A percentile compares a stretch with the other conserved stretches of the same genome.
These are phyloP conservation scores for Apodemus agrarius DNA, from an alignment of 2,797 vertebrate genomes.

Conservation along the genomic window DNA sequence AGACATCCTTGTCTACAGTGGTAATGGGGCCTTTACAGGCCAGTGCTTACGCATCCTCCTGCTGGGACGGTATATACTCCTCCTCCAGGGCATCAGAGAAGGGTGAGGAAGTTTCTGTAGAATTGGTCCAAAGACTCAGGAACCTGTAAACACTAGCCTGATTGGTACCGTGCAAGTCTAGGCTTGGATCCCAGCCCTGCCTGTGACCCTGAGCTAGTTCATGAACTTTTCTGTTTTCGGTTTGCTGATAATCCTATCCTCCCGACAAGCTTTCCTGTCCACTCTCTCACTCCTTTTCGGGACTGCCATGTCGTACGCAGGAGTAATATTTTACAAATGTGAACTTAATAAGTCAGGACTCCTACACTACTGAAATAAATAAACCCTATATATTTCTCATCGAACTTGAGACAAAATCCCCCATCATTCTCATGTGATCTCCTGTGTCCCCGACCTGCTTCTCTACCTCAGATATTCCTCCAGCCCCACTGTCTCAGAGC, in stretches of 20 bases:
- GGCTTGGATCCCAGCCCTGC: background rate
- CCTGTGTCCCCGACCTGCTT: fast-evolving
- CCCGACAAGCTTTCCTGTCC: background rate
- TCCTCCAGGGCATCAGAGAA: background rate
- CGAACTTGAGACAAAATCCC: background rate
- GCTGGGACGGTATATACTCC: background rate
- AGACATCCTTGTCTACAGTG: background rate
- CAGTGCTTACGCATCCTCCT: background rate
- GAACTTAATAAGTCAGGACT: background rate
- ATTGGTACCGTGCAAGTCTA: background rate
- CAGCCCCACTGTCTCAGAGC: background rate
- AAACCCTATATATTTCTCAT: background rate
- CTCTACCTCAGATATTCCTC: no score
- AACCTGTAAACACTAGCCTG: background rate
- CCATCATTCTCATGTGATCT: background rate
- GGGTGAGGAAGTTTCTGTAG: background rate
- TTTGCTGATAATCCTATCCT: background rate
- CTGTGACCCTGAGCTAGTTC: background rate
- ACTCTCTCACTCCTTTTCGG: background rate
- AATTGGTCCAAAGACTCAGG: background rate
- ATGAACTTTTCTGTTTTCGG: constrained; percentile 6
- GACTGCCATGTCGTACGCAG: background rate
- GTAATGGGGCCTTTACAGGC: background rate
- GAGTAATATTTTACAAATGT: constrained; percentile 26
- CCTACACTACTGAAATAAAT: background rate